phyloP scores from a whole-genome alignment of 2,113 vertebrate species.

The Oostethus manadensis region DNA sequence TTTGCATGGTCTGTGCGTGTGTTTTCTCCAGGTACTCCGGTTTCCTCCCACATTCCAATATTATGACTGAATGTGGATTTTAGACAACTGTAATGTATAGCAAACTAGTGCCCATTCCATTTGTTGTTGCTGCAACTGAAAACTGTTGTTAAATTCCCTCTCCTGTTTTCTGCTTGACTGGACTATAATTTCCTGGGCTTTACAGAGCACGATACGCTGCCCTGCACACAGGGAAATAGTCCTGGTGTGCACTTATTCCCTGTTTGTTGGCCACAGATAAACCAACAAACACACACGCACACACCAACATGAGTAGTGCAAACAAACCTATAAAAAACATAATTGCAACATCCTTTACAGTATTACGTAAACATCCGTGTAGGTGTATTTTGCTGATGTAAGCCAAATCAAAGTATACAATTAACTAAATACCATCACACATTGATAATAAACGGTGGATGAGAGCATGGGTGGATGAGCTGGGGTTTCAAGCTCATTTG shows the following conservation, averaged over 20 bases:
- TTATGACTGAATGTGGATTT: not conserved
- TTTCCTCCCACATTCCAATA: too few relatives aligned
- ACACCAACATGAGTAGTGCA: not conserved
- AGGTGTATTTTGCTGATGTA: too few relatives aligned
- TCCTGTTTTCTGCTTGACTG: constrained; percentile 74
- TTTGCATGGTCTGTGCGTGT: too few relatives aligned
- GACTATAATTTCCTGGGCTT: constrained; percentile 71
- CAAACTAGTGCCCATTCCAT: constrained; percentile 37
- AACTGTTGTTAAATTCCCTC: constrained; percentile 61
- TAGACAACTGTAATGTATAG: constrained; percentile 7
- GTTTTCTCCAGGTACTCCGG: too few relatives aligned
- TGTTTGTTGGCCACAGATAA: constrained; percentile 59
- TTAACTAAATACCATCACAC: too few relatives aligned
- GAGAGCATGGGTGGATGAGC: too few relatives aligned
- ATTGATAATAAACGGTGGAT: too few relatives aligned
- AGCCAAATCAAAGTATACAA: too few relatives aligned
- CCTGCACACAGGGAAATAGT: constrained; percentile 67
- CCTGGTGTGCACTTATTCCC: constrained; percentile 59
- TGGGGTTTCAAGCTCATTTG: too few relatives aligned
- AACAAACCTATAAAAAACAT: constrained; percentile 22
- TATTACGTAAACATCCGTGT: not conserved
- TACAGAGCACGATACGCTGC: constrained; percentile 61
- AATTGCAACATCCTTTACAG: constrained; percentile 20
- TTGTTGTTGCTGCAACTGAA: constrained; percentile 32
- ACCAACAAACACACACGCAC: constrained; percentile 21